These are phyloP conservation scores for Ochotona princeps DNA, from an alignment of 2,113 vertebrate species.

Conservation along the genomic window DNA sequence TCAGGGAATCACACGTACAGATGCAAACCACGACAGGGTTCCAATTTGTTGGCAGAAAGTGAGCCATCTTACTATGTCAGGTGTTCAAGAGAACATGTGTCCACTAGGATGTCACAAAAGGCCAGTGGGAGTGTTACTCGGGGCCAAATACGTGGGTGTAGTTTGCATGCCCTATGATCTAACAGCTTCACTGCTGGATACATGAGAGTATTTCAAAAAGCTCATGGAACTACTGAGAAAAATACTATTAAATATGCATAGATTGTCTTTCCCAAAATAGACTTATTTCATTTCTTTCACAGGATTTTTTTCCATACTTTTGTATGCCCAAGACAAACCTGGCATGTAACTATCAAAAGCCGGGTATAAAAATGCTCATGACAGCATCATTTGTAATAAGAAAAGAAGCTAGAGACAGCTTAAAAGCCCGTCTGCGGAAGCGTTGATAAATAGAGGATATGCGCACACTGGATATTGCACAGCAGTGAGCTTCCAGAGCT, in stretches of 20 bases:
- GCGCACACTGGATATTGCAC: neutral
- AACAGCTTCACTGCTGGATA: neutral
- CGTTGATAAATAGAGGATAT: neutral
- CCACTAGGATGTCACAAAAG: neutral
- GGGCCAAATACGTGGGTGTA: neutral
- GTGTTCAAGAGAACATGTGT: neutral
- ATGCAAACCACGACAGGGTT: neutral
- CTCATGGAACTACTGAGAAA: no score
- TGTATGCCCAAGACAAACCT: neutral
- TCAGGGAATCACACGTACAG: neutral
- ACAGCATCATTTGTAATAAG: neutral
- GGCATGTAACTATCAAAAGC: neutral
- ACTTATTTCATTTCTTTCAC: no score
- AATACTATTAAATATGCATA: no score
- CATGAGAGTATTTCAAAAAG: no score
- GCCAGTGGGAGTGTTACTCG: neutral
- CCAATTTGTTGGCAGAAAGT: neutral
- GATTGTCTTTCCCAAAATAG: no score
- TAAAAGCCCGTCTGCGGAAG: neutral
- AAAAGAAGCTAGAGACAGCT: neutral
- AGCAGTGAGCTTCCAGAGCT: neutral
- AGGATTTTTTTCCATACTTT: no score
- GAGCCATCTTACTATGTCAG: neutral
- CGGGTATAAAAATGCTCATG: neutral
- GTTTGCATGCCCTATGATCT: neutral